These are phyloP conservation scores for Sebastes schlegelii DNA, from an alignment of 2,113 vertebrate genomes.

Conservation along the genomic window DNA sequence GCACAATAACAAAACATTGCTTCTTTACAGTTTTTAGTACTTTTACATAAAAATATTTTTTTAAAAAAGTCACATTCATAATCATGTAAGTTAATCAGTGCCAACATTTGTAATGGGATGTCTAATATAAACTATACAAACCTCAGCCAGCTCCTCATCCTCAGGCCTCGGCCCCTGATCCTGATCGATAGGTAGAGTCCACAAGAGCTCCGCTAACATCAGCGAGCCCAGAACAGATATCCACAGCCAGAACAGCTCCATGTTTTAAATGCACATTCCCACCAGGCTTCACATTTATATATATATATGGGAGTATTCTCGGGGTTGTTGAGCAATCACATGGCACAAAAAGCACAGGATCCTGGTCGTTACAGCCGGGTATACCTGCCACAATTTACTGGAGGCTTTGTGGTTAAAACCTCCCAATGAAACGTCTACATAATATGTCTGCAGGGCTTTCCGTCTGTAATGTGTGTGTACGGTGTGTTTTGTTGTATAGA, in stretches of 20 bases:
- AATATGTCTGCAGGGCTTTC: constrained; percentile 58
- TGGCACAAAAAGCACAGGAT: constrained; percentile 25
- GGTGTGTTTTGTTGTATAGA: constrained; percentile 24
- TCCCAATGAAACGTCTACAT: constrained; percentile 57
- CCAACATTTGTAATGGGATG: no score
- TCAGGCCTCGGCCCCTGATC: constrained; percentile 44
- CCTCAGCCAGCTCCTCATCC: constrained; percentile 75
- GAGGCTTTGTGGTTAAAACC: constrained; percentile 61
- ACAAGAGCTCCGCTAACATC: constrained; percentile 42
- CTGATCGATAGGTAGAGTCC: constrained; percentile 60
- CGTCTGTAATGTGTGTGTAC: constrained; percentile 30
- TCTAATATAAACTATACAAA: constrained; percentile 54
- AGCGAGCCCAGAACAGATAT: constrained; percentile 57
- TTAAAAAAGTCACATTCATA: neutral
- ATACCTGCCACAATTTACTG: constrained; percentile 54
- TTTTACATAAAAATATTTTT: no score
- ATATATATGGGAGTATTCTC: constrained; percentile 66
- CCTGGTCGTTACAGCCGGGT: constrained; percentile 44
- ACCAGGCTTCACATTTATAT: constrained; percentile 52
- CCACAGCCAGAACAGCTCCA: constrained; percentile 68
- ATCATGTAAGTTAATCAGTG: neutral
- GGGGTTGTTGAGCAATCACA: constrained; percentile 45
- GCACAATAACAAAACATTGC: neutral
- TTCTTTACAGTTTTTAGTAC: neutral
- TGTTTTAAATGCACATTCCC: constrained; percentile 57